Evolutionary conservation across 1,140 invertebrate species (phyloP).

Genomic region (Anoplophora glabripennis): DNA sequence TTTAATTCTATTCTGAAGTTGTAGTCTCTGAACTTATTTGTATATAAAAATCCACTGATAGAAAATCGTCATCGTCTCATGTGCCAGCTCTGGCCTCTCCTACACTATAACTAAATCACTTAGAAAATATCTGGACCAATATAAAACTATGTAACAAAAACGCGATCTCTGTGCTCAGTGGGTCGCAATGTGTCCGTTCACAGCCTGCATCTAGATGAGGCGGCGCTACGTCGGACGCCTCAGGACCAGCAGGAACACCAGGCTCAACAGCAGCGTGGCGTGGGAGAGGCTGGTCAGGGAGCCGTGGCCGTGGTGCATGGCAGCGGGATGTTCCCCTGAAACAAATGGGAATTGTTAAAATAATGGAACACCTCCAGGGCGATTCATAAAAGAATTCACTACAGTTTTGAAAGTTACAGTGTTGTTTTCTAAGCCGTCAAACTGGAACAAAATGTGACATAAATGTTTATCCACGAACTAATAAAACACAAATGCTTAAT

Average conservation of each 20-base stretch:
- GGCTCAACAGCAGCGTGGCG: slow-evolving; percentile 35
- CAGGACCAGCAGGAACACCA: slow-evolving; percentile 27
- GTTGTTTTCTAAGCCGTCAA: too few species aligned
- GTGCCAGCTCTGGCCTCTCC: too few species aligned
- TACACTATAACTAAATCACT: neutral
- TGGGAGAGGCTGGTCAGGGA: slow-evolving; percentile 43
- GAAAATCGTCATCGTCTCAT: too few species aligned
- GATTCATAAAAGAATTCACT: too few species aligned
- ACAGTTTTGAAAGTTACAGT: too few species aligned
- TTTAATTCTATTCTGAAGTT: too few species aligned
- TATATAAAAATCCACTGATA: too few species aligned
- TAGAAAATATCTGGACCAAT: slow-evolving; percentile 17
- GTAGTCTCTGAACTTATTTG: too few species aligned
- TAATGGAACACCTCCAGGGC: too few species aligned
- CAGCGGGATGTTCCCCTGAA: slow-evolving; percentile 77
- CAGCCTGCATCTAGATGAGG: slow-evolving; percentile 11
- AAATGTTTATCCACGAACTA: too few species aligned
- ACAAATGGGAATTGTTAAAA: slow-evolving; percentile 32
- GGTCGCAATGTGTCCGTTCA: neutral
- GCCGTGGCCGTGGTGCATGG: slow-evolving; percentile 71
- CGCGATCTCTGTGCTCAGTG: neutral
- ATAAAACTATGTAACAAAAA: slow-evolving; percentile 20
- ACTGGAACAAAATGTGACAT: too few species aligned
- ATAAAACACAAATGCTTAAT: too few species aligned
- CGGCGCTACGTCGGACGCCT: slow-evolving; percentile 34